Conservation (phyloP, 2,113 vertebrate genomes). For the Ciconia stormi region DNA sequence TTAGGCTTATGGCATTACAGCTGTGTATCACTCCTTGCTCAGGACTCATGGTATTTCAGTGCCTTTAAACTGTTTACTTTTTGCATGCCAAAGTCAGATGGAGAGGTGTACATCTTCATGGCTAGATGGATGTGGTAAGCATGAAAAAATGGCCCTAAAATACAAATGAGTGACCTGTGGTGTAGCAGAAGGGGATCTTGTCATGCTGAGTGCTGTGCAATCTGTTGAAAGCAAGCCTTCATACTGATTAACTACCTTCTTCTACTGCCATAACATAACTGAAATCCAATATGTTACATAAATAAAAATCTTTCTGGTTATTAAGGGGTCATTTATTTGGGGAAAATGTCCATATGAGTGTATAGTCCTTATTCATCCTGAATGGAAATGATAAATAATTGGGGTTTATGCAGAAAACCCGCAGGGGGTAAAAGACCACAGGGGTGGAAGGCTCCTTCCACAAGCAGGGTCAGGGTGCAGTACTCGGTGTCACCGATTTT, state of each 20-base stretch:
- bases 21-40: neutral
- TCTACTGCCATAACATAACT: conserved; percentile 62
- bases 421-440: neutral
- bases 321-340: conserved; percentile 55
- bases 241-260: conserved; percentile 68
- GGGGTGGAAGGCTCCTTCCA: neutral
- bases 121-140: conserved; percentile 21
- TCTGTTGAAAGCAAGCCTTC: conserved; percentile 68
- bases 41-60: neutral
- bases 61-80: neutral
- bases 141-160: conserved; percentile 30
- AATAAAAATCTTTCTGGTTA: conserved; percentile 61
- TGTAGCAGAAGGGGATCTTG: conserved; percentile 57
- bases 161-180: conserved; percentile 41
- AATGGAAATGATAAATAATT: conserved; percentile 42
- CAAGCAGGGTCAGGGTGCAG: neutral
- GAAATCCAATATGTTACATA: conserved; percentile 66
- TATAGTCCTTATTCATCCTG: neutral
- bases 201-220: conserved; percentile 51
- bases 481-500: neutral
- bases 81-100: neutral
- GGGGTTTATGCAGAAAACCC: neutral
- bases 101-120: conserved; percentile 19
- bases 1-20: neutral
- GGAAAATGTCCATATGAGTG: neutral